phyloP scores from a whole-genome alignment of 1,140 invertebrate species.

The honey bee (Apis mellifera) region Amel_HAv3.1 CM009935.2:3088501-3089000 shows the following conservation, averaged over 20 bases:
- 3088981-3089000: background rate
- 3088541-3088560: background rate
- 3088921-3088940: background rate
- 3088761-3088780: background rate
- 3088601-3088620: slow-evolving; percentile 6
- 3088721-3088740: slow-evolving; percentile 7
- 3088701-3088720: background rate
- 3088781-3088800: background rate
- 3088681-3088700: slow-evolving; percentile 9
- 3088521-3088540: background rate
- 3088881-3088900: background rate
- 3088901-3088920: background rate
- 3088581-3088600: background rate
- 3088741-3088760: slow-evolving; percentile 9
- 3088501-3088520: background rate
- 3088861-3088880: background rate
- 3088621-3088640: background rate
- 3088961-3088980: background rate
- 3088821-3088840: background rate
- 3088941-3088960: background rate
- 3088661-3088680: slow-evolving; percentile 17
- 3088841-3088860: background rate
- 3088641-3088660: slow-evolving; percentile 5
- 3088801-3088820: background rate
- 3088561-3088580: background rate